Conservation (phyloP, 1,140 invertebrate species). For the Episyrphus balteatus region DNA sequence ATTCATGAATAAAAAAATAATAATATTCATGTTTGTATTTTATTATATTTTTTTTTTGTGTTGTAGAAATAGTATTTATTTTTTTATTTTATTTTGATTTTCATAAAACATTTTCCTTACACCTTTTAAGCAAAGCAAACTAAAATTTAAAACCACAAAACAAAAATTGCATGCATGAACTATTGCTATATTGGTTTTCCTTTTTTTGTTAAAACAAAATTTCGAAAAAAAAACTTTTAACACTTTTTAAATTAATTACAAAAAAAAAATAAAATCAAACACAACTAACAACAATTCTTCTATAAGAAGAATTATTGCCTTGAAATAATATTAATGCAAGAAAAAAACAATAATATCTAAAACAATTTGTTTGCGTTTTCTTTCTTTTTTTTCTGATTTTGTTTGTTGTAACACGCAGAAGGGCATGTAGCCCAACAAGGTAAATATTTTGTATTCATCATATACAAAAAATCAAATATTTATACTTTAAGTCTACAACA, state of each 20-base stretch:
- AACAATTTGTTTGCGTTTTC: conserved; percentile 10
- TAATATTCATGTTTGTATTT: conserved; percentile 1
- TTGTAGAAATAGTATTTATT: conserved; percentile 2
- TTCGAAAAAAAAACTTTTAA: too few relatives aligned
- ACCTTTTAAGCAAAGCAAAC: too few relatives aligned
- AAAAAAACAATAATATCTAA: background rate
- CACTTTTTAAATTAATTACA: too few relatives aligned
- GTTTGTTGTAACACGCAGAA: conserved; percentile 30
- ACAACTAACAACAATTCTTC: too few relatives aligned
- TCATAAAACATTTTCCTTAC: too few relatives aligned
- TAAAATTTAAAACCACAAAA: too few relatives aligned
- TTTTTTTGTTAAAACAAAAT: too few relatives aligned
- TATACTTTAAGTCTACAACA: too few relatives aligned
- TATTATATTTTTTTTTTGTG: background rate
- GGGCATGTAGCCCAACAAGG: conserved; percentile 45
- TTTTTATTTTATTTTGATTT: background rate
- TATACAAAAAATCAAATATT: background rate
- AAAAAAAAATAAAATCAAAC: too few relatives aligned
- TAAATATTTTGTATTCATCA: conserved; percentile 18
- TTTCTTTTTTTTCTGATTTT: background rate
- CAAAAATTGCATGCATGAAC: too few relatives aligned
- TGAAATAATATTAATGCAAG: too few relatives aligned
- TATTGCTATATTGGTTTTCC: too few relatives aligned
- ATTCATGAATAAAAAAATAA: background rate
- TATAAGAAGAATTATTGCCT: background rate